Conservation (phyloP, 2,888 invertebrate species). For the Merodon equestris region DNA sequence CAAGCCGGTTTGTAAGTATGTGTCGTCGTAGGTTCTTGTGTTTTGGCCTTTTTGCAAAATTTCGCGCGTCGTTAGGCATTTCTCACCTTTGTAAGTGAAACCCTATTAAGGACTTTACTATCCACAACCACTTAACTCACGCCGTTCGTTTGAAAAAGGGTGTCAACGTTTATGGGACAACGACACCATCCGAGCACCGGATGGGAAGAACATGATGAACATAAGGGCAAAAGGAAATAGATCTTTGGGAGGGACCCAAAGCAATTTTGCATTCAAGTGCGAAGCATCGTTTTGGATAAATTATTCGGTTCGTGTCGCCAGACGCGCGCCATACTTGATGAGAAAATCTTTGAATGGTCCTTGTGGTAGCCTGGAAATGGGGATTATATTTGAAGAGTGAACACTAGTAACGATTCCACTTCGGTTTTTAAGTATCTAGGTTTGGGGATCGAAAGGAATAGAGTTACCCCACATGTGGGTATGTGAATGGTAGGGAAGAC, state of each 20-base stretch:
- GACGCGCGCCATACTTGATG: constrained; percentile 23
- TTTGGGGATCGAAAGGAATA: constrained; percentile 61
- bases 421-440: constrained; percentile 34
- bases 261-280: constrained; percentile 60
- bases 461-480: constrained; percentile 48
- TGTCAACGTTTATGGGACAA: too few species aligned
- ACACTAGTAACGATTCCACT: constrained; percentile 42
- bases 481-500: constrained; percentile 25
- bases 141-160: constrained; percentile 10
- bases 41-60: constrained; percentile 16
- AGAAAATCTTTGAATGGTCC: background rate
- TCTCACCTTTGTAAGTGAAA: constrained; percentile 66
- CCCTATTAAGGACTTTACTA: constrained; percentile 49
- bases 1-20: too few species aligned
- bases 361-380: too few species aligned
- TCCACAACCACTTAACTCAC: constrained; percentile 9
- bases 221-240: constrained; percentile 11
- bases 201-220: constrained; percentile 6
- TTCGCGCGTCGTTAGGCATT: constrained; percentile 56
- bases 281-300: constrained; percentile 60
- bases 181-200: too few species aligned
- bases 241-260: constrained; percentile 36
- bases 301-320: constrained; percentile 61
- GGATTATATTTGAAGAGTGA: constrained; percentile 10
- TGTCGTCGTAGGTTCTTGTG: background rate